Evolutionary conservation across 2,113 vertebrate genomes (phyloP).

Genomic region (Nerophis ophidion): DNA sequence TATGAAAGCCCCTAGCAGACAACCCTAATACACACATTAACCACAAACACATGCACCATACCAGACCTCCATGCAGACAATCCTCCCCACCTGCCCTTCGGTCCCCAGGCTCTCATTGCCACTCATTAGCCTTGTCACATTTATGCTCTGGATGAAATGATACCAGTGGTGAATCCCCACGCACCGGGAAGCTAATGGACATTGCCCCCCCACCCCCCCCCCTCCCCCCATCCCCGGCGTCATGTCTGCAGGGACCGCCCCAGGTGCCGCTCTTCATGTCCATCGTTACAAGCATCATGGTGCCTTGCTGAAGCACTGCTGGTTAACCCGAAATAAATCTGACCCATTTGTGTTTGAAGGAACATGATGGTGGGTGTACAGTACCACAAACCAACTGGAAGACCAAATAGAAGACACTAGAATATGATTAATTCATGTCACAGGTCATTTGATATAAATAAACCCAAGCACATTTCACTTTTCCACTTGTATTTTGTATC

Average conservation of each 20-base stretch:
- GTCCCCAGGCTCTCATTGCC: conserved; percentile 70
- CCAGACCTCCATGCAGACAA: background rate
- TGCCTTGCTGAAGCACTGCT: conserved; percentile 35
- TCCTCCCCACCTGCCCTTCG: background rate
- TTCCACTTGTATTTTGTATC: no score
- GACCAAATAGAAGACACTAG: no score
- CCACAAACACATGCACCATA: background rate
- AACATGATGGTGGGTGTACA: no score
- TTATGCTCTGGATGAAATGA: conserved; percentile 72
- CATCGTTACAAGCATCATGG: conserved; percentile 52
- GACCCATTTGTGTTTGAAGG: background rate
- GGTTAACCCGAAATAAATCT: conserved; percentile 18
- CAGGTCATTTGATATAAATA: no score
- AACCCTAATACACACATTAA: background rate
- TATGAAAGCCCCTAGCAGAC: no score
- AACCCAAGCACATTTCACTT: no score
- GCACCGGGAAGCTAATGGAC: conserved; percentile 28
- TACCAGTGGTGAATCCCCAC: conserved; percentile 67
- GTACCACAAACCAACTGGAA: no score
- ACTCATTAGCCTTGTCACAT: conserved; percentile 75
- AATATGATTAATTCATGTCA: no score
- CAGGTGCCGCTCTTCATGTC: conserved; percentile 41
- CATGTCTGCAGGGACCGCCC: conserved; percentile 49
- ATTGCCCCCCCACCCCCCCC: conserved; percentile 24
- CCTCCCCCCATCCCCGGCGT: background rate